Conservation (phyloP, 2,888 invertebrate species). For the Cartodere bifasciata region DNA sequence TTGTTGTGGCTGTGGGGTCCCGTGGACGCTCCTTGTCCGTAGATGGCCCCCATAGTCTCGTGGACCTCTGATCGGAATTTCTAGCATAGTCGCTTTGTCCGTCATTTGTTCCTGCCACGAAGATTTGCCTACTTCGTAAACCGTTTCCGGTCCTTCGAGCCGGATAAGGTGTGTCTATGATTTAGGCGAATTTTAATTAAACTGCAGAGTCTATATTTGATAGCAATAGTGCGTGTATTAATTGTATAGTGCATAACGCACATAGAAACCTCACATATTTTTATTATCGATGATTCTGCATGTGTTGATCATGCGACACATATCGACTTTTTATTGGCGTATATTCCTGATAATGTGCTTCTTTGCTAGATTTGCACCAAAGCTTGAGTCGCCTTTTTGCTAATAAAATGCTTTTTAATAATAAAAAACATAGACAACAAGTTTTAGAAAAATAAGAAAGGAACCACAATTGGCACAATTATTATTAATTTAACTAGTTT, state of each 20-base stretch:
- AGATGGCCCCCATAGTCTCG: conserved; percentile 19
- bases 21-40: conserved; percentile 2
- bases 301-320: conserved; percentile 23
- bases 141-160: no score
- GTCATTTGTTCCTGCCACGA: conserved; percentile 36
- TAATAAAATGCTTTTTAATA: no score
- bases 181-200: no score
- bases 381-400: no score
- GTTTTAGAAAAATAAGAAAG: no score
- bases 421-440: no score
- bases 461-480: no score
- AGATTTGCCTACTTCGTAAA: conserved; percentile 22
- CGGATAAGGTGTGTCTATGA: no score
- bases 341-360: conserved; percentile 35
- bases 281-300: conserved; percentile 22
- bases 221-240: conserved; percentile 34
- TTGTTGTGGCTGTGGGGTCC: conserved; percentile 28
- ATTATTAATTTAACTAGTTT: no score
- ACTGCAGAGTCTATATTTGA: conserved; percentile 30
- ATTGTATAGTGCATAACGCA: conserved; percentile 21
- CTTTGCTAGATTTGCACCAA: conserved; percentile 21
- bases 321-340: conserved; percentile 21
- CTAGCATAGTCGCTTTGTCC: conserved; percentile 36
- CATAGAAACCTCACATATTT: no score
- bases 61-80: conserved; percentile 21